These are phyloP conservation scores for Eublepharis macularius DNA, from an alignment of 2,113 vertebrate species.

Conservation along the genomic window DNA sequence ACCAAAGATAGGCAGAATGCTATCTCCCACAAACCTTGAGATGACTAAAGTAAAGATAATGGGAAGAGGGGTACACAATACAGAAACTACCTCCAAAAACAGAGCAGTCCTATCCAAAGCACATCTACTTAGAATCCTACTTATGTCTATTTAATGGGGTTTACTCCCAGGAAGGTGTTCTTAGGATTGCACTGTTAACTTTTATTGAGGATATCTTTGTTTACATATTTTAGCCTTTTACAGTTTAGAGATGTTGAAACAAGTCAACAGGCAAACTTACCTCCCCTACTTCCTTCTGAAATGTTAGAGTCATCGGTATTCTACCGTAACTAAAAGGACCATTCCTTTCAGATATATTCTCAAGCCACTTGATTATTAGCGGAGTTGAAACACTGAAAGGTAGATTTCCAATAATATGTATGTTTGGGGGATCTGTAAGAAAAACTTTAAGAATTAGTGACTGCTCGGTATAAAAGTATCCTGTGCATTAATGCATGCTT, in stretches of 20 bases:
- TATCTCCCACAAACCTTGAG: not conserved
- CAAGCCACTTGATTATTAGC: slow-evolving; percentile 93
- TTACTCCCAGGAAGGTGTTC: no score
- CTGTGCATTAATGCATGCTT: not conserved
- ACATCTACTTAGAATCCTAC: no score
- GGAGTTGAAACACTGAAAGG: slow-evolving; percentile 95
- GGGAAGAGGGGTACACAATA: not conserved
- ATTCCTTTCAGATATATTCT: slow-evolving; percentile 78
- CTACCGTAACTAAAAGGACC: slow-evolving; percentile 92
- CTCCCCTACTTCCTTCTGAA: slow-evolving; percentile 98
- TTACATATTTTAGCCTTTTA: not conserved
- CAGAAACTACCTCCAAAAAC: not conserved
- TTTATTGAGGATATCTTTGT: not conserved
- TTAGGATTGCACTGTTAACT: no score
- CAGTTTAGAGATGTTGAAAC: not conserved
- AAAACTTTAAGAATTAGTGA: not conserved
- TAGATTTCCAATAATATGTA: slow-evolving; percentile 96
- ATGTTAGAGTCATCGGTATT: slow-evolving; percentile 92
- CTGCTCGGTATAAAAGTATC: not conserved
- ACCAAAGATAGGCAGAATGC: no score
- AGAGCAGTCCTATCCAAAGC: no score
- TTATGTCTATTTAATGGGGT: no score
- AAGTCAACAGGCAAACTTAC: slow-evolving; percentile 68
- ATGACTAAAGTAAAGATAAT: not conserved
- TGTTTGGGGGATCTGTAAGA: slow-evolving; percentile 85